phyloP scores from a whole-genome alignment of 2,888 invertebrate genomes.

The Keiferia lycopersicella region DNA sequence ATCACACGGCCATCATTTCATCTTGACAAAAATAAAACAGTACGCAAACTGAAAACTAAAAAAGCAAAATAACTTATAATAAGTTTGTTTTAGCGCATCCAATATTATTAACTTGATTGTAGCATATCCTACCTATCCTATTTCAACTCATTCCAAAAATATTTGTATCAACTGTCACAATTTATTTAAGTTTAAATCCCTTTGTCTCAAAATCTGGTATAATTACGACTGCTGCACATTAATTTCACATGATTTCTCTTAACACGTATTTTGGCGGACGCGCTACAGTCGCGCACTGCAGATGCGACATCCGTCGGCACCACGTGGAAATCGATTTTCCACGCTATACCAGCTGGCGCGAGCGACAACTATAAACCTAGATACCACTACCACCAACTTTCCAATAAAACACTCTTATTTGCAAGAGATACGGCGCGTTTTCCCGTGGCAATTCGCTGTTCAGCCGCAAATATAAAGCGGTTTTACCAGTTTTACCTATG shows the following conservation, averaged over 20 bases:
- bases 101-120: too few species aligned
- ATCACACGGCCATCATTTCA: too few species aligned
- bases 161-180: background rate
- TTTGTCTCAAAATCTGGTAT: background rate
- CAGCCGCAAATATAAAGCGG: constrained; percentile 39
- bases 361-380: constrained; percentile 66
- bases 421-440: constrained; percentile 40
- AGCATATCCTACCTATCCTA: too few species aligned
- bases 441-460: constrained; percentile 33
- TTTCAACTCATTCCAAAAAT: too few species aligned
- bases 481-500: constrained; percentile 57
- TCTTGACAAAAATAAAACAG: too few species aligned
- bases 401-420: constrained; percentile 37
- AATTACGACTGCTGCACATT: constrained; percentile 4
- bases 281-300: constrained; percentile 64
- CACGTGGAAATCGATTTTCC: constrained; percentile 81
- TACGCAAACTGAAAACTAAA: too few species aligned
- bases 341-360: constrained; percentile 79
- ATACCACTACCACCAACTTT: constrained; percentile 35
- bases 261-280: constrained; percentile 66
- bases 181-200: background rate
- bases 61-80: too few species aligned
- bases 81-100: too few species aligned
- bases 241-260: constrained; percentile 48
- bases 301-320: constrained; percentile 78